A percentile compares a stretch with the other conserved stretches of the same genome.
phyloP scores from a whole-genome alignment of 2,888 invertebrate genomes.

The Agrilus mali region DNA sequence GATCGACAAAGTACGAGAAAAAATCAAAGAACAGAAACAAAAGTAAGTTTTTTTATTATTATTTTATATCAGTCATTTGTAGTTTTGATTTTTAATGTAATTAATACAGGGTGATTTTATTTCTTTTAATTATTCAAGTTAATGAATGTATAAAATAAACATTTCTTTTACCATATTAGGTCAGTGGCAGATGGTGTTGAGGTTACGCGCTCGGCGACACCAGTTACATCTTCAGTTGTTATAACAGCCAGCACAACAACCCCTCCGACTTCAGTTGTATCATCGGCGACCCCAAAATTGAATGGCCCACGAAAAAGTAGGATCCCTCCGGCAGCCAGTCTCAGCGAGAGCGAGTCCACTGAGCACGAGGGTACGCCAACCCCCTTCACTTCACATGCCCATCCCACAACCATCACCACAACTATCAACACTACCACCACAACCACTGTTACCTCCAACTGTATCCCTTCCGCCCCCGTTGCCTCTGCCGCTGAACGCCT shows the following conservation, averaged over 20 bases:
- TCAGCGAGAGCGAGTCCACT: slow-evolving; percentile 26
- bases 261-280: slow-evolving; percentile 12
- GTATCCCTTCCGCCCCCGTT: slow-evolving; percentile 13
- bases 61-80: too few species aligned
- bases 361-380: slow-evolving; percentile 35
- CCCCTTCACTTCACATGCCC: slow-evolving; percentile 26
- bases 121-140: too few species aligned
- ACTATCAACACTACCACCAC: slow-evolving; percentile 16
- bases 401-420: slow-evolving; percentile 27
- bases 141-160: too few species aligned
- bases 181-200: neutral
- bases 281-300: slow-evolving; percentile 15
- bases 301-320: slow-evolving; percentile 30
- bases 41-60: slow-evolving; percentile 31
- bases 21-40: slow-evolving; percentile 31
- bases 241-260: slow-evolving; percentile 16
- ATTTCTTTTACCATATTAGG: too few species aligned
- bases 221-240: slow-evolving; percentile 13
- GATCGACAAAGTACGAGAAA: slow-evolving; percentile 40
- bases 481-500: slow-evolving; percentile 29
- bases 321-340: slow-evolving; percentile 34
- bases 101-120: too few species aligned
- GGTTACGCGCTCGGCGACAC: slow-evolving; percentile 8
- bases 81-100: too few species aligned
- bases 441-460: slow-evolving; percentile 15